Conservation (phyloP, 92 coral and sea anemone genomes). For the Porites lobata region DNA sequence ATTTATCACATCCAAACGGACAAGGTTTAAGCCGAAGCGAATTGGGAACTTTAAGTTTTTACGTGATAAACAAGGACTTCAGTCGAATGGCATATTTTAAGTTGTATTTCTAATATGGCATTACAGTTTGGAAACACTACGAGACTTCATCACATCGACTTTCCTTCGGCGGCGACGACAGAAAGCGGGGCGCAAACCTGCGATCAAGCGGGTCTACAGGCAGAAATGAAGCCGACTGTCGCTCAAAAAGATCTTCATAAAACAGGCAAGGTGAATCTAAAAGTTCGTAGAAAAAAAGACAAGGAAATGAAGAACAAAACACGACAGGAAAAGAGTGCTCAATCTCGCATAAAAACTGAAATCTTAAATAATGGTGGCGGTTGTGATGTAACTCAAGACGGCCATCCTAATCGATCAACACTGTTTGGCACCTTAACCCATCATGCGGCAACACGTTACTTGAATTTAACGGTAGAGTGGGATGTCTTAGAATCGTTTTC, state of each 20-base stretch:
- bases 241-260: constrained; percentile 25
- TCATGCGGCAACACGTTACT: constrained; percentile 22
- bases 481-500: constrained; percentile 94
- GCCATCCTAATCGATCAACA: constrained; percentile 10
- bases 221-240: constrained; percentile 21
- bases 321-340: constrained; percentile 57
- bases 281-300: constrained; percentile 36
- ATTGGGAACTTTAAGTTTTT: not conserved
- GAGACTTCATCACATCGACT: constrained; percentile 86
- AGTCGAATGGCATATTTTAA: not conserved
- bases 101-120: constrained; percentile 55
- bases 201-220: constrained; percentile 28
- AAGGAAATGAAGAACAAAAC: constrained; percentile 24
- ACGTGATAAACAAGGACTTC: constrained; percentile 17
- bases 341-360: constrained; percentile 62
- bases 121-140: constrained; percentile 84
- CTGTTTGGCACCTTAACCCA: not conserved
- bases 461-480: constrained; percentile 81
- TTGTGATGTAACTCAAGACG: constrained; percentile 32
- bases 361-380: constrained; percentile 32
- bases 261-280: constrained; percentile 34
- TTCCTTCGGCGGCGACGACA: constrained; percentile 31
- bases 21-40: not conserved
- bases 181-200: constrained; percentile 24
- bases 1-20: not conserved